Conservation (phyloP, 2,888 invertebrate genomes). For the Eutolmus rufibarbis region DNA sequence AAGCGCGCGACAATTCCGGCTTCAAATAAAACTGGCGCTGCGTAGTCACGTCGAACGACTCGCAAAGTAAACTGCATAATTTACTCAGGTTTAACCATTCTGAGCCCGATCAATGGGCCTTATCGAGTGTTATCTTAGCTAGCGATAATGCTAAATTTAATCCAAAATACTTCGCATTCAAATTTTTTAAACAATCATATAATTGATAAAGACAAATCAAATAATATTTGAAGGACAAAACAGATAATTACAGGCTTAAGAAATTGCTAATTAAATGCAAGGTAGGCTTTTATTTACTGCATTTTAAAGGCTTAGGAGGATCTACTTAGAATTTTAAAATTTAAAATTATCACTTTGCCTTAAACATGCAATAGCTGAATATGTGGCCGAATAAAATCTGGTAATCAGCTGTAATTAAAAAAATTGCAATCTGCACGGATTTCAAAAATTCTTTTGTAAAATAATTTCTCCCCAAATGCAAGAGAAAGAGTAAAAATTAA, state of each 20-base stretch:
- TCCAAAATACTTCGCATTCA: not conserved
- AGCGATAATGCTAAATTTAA: not conserved
- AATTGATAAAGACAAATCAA: not conserved
- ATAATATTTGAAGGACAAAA: not conserved
- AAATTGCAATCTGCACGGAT: too few relatives aligned
- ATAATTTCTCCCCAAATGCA: too few relatives aligned
- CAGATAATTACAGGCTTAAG: not conserved
- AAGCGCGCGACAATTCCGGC: not conserved
- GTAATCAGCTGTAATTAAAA: too few relatives aligned
- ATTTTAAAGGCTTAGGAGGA: too few relatives aligned
- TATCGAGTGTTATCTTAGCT: not conserved
- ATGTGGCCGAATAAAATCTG: too few relatives aligned
- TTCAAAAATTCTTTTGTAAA: too few relatives aligned
- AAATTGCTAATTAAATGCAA: not conserved
- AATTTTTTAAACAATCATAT: not conserved
- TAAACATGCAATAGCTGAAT: too few relatives aligned
- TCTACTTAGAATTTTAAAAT: too few relatives aligned
- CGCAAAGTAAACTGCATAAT: not conserved
- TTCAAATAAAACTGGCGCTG: not conserved
- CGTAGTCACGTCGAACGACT: not conserved
- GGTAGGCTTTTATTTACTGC: too few relatives aligned
- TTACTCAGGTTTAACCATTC: not conserved
- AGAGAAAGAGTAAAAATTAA: too few relatives aligned
- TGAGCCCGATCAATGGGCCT: not conserved
- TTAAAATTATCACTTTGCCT: too few relatives aligned